Evolutionary conservation across 2,113 vertebrate species (phyloP), one percentile per base, ranked within the genome.

Genomic region (Myodes glareolus): DNA sequence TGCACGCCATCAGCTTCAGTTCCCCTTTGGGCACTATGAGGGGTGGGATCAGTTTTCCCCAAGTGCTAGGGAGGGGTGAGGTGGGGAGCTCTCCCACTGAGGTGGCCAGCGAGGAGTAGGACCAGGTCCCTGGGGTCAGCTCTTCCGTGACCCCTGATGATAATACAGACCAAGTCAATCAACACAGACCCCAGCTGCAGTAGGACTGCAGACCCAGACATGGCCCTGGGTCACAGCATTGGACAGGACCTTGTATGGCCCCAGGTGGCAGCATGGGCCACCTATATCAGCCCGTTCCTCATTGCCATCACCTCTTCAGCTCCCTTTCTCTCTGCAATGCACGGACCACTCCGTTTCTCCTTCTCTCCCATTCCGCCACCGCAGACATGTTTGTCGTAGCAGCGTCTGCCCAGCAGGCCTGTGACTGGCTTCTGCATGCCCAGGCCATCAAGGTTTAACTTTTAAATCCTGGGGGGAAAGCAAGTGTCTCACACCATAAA

Each of bases 381-480:
- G 33, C 65, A 14, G 31, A 31, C 12, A 21, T 39, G 36, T 39
- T n/a, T 7, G 8, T 70, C 33, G 4, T 39, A 21, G 70, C 21
- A 36, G 36, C 0, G 1, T 36, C 70, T n/a, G 7, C 70, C 36
- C 3, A 72, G 36, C 68, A 72, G 36, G 36, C 36, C 68, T n/a
- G 68, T 36, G 33, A 16, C 33, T n/a, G 68, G 36, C 3, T 3
- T 72, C 68, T 72, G 70, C 70, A 19, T 25, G 23, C 17, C 36
- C 70, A n/a, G 70, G 36, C 36, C 17, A 72, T 16, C 36, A 72
- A 72, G 70, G 36, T 96, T 85, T 88, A 63, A 67, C 84, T 82
- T 92, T 97, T 94, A 76, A 75, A 80, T 93, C 76, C 61, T 78
- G 80, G 47, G 29, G 25, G 76, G 88, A 97, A 97, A 86, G 3